Evolutionary conservation across 2,888 invertebrate species (phyloP).

Genomic region (Helobdella robusta): DNA sequence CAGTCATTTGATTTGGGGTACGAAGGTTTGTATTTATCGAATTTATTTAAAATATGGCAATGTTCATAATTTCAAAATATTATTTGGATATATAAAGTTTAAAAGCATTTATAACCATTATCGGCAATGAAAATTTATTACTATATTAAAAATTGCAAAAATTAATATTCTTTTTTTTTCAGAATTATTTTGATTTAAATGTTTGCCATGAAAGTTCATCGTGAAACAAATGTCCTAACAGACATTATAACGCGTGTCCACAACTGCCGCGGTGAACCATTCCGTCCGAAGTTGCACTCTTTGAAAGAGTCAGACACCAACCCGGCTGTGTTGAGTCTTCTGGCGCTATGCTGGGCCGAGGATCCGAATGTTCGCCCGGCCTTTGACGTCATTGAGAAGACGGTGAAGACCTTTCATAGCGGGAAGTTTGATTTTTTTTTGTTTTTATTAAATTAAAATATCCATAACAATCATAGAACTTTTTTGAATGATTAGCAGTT

Average conservation of each 20-base stretch:
- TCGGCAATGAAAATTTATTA: too few relatives aligned
- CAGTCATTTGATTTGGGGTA: background rate
- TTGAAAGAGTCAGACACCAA: background rate
- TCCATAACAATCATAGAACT: background rate
- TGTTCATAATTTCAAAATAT: too few relatives aligned
- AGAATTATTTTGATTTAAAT: background rate
- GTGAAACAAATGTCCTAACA: too few relatives aligned
- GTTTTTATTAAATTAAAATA: too few relatives aligned
- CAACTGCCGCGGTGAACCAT: background rate
- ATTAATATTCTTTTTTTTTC: background rate
- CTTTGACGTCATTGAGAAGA: slow-evolving; percentile 4
- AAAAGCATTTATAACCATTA: too few relatives aligned
- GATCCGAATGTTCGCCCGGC: slow-evolving; percentile 9
- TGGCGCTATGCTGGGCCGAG: slow-evolving; percentile 12
- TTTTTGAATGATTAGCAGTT: background rate
- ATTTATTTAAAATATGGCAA: background rate
- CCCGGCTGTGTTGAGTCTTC: background rate
- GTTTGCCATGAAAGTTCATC: background rate
- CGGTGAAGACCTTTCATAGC: background rate
- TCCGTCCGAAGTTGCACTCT: background rate
- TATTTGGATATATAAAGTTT: too few relatives aligned
- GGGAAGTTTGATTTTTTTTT: background rate
- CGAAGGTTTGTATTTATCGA: background rate
- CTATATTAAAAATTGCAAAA: background rate
- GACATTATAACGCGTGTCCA: too few relatives aligned